phyloP scores from a whole-genome alignment of 2,797 vertebrate species.

The Limnodromus scolopaceus region DNA sequence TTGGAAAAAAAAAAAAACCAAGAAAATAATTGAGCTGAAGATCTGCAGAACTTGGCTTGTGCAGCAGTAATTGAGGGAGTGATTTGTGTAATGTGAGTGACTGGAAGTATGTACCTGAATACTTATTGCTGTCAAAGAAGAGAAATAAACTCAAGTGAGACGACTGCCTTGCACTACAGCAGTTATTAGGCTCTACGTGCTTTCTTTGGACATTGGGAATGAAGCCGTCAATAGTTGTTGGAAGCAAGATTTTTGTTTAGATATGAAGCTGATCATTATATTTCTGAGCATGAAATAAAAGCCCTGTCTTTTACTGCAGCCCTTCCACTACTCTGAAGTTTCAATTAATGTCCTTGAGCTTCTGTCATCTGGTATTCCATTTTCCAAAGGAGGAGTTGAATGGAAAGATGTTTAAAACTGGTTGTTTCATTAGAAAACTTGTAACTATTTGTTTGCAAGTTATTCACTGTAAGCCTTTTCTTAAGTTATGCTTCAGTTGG shows the following conservation, averaged over 20 bases:
- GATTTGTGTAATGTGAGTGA: background rate
- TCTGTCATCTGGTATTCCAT: background rate
- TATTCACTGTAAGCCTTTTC: background rate
- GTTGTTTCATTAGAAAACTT: background rate
- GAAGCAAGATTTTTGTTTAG: background rate
- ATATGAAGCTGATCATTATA: background rate
- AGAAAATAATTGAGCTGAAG: background rate
- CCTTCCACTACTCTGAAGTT: background rate
- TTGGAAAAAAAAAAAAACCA: background rate
- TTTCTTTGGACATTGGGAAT: background rate
- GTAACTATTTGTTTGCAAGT: background rate
- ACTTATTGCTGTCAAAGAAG: background rate
- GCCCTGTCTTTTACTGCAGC: background rate
- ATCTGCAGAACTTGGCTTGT: background rate
- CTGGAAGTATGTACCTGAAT: background rate
- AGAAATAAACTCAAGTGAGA: background rate
- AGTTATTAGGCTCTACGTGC: background rate
- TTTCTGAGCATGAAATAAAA: background rate
- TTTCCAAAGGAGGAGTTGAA: background rate
- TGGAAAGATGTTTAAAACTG: background rate
- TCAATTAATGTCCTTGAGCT: background rate
- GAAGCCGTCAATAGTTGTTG: background rate
- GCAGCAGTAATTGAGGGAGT: background rate
- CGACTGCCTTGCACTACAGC: background rate
- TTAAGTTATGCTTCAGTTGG: background rate